Evolutionary conservation across 1,140 invertebrate genomes (phyloP).

Genomic region (Belonocnema kinseyi): DNA sequence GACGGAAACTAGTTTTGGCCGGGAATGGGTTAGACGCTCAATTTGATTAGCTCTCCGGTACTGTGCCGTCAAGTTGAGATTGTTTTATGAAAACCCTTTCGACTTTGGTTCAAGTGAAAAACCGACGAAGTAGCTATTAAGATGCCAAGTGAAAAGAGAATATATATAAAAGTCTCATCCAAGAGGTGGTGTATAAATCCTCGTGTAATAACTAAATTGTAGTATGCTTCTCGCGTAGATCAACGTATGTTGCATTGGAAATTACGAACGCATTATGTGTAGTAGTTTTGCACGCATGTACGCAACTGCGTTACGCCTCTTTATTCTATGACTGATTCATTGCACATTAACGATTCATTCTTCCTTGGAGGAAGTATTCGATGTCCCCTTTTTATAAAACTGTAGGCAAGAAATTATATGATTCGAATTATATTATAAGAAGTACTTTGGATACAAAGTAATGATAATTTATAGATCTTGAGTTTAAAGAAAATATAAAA

Average conservation of each 20-base stretch:
- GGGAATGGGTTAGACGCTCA: no score
- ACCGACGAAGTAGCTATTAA: background rate
- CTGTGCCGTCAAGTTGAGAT: no score
- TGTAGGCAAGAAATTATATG: no score
- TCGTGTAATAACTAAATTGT: background rate
- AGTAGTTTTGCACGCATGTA: constrained; percentile 16
- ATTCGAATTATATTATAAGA: no score
- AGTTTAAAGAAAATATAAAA: no score
- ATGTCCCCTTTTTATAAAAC: constrained; percentile 5
- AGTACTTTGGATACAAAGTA: no score
- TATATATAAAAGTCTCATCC: background rate
- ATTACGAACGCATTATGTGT: constrained; percentile 23
- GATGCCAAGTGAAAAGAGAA: background rate
- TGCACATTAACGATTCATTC: constrained; percentile 19
- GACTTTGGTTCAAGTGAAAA: background rate
- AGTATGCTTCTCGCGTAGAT: background rate
- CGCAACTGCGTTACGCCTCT: constrained; percentile 7
- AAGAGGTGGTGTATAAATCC: constrained; percentile 1
- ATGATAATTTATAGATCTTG: no score
- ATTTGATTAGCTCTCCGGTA: no score
- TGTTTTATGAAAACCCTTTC: no score
- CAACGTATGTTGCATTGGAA: constrained; percentile 22
- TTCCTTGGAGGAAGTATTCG: constrained; percentile 24
- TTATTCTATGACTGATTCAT: constrained; percentile 28
- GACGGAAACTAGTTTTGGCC: no score